Base-by-base conservation (phyloP, 2,797 vertebrate species). In the Cyclura pinguis region DNA sequence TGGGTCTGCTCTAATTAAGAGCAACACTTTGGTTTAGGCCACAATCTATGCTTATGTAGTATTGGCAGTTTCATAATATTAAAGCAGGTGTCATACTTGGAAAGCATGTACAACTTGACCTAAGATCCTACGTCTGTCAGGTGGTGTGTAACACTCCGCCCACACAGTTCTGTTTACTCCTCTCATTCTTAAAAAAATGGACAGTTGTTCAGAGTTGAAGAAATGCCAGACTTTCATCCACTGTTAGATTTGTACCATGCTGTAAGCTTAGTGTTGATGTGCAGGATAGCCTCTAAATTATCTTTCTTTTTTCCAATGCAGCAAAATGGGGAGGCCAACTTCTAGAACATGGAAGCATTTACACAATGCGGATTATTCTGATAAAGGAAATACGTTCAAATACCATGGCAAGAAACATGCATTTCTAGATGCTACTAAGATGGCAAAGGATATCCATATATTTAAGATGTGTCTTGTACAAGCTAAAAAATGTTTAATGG, bases 361-460 rank as follows among this genome's bases (percentile, higher is more conserved):
- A 0, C 32, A 55, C 47, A 73, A 4, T 35, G 6, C 47, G 73
- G 72, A 42, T 42, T 64, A 35, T 84, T 67, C 24, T 84, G 24
- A 84, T 35, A 35, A 50, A 83, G 62, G 86, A n/a, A 52, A 16
- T 59, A 62, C n/a, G 92, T 87, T 73, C 69, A 80, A 69, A 69
- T 14, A 29, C 18, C 6, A 10, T 47, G 32, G 35, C 29, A 67
- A 35, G 32, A 69, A 80, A n/a, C 67, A 64, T 55, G 2, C 76
- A 32, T 83, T 92, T 86, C 85, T 47, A 91, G 90, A 91, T 92
- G 86, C 67, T 88, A 7, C 35, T 89, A 89, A 69, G n/a, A 4
- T 81, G 35, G 16, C 80, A n/a, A 84, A n/a, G 67, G 32, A 89
- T 62, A 90, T 20, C 64, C 42, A 22, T 85, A 73, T 9, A 0